These are phyloP conservation scores for Diabrotica undecimpunctata DNA, from an alignment of 1,140 invertebrate species.

Conservation along the genomic window DNA sequence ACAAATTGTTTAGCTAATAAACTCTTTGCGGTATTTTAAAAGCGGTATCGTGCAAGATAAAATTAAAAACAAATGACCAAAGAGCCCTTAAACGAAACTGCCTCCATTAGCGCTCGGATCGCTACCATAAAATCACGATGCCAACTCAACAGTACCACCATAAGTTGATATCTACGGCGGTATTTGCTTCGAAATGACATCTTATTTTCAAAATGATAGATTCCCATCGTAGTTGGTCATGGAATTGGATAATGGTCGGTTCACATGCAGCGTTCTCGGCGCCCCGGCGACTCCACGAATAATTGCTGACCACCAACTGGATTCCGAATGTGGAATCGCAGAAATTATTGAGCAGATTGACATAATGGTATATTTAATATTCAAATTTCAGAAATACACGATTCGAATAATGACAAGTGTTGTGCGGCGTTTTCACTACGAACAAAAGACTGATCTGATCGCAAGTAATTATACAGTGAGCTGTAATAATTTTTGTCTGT, in stretches of 20 bases:
- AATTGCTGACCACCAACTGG: constrained; percentile 16
- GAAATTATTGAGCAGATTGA: constrained; percentile 20
- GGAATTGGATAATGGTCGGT: constrained; percentile 10
- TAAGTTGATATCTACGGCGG: not conserved
- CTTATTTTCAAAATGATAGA: constrained; percentile 14
- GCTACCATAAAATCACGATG: not conserved
- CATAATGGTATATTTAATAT: constrained; percentile 21
- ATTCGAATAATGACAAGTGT: constrained; percentile 13
- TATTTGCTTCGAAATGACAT: constrained; percentile 2
- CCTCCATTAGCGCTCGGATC: not conserved
- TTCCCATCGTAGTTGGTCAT: constrained; percentile 6
- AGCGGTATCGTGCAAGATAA: too few species aligned
- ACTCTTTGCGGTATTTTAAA: too few species aligned
- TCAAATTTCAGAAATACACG: constrained; percentile 19
- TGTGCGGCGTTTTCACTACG: not conserved
- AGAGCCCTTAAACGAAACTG: too few species aligned
- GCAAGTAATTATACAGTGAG: constrained; percentile 19
- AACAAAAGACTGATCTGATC: constrained; percentile 9
- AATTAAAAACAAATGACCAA: too few species aligned
- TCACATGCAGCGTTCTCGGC: constrained; percentile 7
- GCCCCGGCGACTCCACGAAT: constrained; percentile 6
- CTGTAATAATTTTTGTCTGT: constrained; percentile 4
- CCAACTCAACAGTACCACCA: too few species aligned
- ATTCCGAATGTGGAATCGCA: constrained; percentile 19
- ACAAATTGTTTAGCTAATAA: too few species aligned